Evolutionary conservation across 2,113 vertebrate species (phyloP).

Genomic region (cattle (Bos taurus)): ARS-UCD2.0 NC_037336.1:67063501-67064000

Average conservation of each 20-base stretch:
- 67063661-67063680: slow-evolving; percentile 66
- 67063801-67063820: slow-evolving; percentile 18
- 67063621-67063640: slow-evolving; percentile 69
- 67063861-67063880: background rate
- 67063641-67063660: slow-evolving; percentile 71
- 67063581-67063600: slow-evolving; percentile 49
- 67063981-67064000: background rate
- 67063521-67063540: slow-evolving; percentile 32
- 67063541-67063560: slow-evolving; percentile 55
- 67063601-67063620: slow-evolving; percentile 63
- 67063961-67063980: background rate
- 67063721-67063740: slow-evolving; percentile 39
- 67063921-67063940: background rate
- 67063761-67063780: slow-evolving; percentile 10
- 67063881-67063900: background rate
- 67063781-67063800: slow-evolving; percentile 34
- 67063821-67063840: slow-evolving; percentile 23
- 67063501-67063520: background rate
- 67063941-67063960: background rate
- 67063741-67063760: background rate
- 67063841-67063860: slow-evolving; percentile 22
- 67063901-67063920: background rate
- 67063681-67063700: slow-evolving; percentile 64
- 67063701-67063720: slow-evolving; percentile 22
- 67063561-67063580: slow-evolving; percentile 59